phyloP scores from a whole-genome alignment of 2,113 vertebrate species.

The Arothron firmamentum region DNA sequence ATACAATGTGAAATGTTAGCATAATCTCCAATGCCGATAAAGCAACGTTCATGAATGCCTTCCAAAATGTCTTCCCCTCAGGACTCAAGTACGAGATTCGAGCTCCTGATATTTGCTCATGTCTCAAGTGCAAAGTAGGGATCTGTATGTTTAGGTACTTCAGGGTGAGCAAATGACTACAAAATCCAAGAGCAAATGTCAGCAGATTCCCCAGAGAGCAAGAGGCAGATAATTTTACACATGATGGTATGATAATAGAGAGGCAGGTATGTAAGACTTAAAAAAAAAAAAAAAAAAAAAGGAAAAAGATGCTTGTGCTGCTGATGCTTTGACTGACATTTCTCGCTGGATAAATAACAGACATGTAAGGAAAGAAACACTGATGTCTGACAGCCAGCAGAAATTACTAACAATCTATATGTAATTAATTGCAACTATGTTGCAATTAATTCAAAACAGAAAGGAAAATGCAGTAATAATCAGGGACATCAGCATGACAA shows the following conservation, averaged over 20 bases:
- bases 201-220: slow-evolving; percentile 35
- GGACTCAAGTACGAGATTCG: slow-evolving; percentile 15
- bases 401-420: too few species aligned
- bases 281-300: slow-evolving; percentile 16
- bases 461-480: too few species aligned
- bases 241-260: slow-evolving; percentile 39
- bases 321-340: slow-evolving; percentile 58
- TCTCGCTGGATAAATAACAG: slow-evolving; percentile 60
- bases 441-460: too few species aligned
- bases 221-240: slow-evolving; percentile 40
- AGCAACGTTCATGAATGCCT: slow-evolving; percentile 20
- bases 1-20: too few species aligned
- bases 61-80: slow-evolving; percentile 1
- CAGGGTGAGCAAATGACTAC: slow-evolving; percentile 52
- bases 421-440: too few species aligned
- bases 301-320: slow-evolving; percentile 15
- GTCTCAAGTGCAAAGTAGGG: slow-evolving; percentile 41
- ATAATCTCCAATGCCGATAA: background rate
- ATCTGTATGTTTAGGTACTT: slow-evolving; percentile 50
- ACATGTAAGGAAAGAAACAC: slow-evolving; percentile 42
- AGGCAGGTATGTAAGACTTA: slow-evolving; percentile 10
- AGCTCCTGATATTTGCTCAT: slow-evolving; percentile 44
- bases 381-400: slow-evolving; percentile 33
- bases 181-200: slow-evolving; percentile 64
- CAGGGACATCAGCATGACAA: too few species aligned